A percentile compares a stretch with the other conserved stretches of the same genome.
Conservation (phyloP, 2,797 vertebrate species). For the Mormyrus proboscirostris region DNA sequence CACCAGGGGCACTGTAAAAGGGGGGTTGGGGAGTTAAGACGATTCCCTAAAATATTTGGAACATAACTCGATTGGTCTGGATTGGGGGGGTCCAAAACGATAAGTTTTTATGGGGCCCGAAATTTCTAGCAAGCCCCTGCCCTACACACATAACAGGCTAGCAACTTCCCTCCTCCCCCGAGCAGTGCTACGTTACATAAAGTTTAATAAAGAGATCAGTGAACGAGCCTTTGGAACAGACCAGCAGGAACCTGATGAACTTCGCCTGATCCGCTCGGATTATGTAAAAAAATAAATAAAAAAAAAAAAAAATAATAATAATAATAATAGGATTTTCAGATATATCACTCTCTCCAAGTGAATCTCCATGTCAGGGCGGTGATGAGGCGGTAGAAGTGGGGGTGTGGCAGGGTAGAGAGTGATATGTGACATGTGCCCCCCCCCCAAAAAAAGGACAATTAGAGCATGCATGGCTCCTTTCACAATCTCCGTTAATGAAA, state of each 20-base stretch:
- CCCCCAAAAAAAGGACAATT: background rate
- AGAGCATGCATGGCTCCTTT: background rate
- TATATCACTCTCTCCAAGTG: conserved; percentile 48
- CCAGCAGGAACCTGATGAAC: conserved; percentile 21
- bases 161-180: background rate
- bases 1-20: background rate
- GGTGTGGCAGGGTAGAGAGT: conserved; percentile 41
- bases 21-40: background rate
- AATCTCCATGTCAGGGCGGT: conserved; percentile 28
- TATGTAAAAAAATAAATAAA: conserved; percentile 37
- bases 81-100: background rate
- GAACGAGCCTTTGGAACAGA: background rate
- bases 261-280: conserved; percentile 21
- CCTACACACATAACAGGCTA: background rate
- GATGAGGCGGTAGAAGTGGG: conserved; percentile 40
- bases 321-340: conserved; percentile 50
- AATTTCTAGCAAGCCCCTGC: background rate
- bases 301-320: conserved; percentile 24
- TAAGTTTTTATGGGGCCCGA: background rate
- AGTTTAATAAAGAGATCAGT: conserved; percentile 14
- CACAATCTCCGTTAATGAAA: background rate
- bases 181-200: conserved; percentile 5
- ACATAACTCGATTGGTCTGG: background rate
- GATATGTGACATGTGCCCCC: background rate
- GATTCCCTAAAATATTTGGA: background rate